phyloP scores from a whole-genome alignment of 2,113 vertebrate species.

The Corythoichthys haematopterus region DNA sequence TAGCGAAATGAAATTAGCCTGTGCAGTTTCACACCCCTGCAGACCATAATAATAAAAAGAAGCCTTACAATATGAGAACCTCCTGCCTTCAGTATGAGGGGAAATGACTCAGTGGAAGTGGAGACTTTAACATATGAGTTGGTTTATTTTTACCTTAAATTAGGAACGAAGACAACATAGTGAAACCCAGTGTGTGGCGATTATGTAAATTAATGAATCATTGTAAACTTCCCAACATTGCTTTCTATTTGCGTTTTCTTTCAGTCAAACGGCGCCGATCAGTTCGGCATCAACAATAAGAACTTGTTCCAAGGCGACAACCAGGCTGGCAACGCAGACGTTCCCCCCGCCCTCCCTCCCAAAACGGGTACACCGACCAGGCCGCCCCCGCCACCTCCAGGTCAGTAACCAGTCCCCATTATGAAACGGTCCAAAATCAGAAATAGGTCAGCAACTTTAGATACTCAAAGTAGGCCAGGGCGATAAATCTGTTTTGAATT shows the following conservation, averaged over 20 bases:
- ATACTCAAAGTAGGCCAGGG: no score
- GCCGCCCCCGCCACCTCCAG: conserved; percentile 91
- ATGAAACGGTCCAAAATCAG: neutral
- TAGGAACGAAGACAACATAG: conserved; percentile 1
- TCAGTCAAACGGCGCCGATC: conserved; percentile 82
- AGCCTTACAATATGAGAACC: neutral
- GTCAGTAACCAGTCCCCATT: conserved; percentile 63
- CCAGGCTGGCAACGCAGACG: conserved; percentile 73
- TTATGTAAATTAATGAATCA: neutral
- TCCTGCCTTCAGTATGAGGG: neutral
- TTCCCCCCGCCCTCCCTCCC: conserved; percentile 91
- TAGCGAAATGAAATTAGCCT: neutral
- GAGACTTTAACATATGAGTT: neutral
- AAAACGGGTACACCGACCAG: conserved; percentile 93
- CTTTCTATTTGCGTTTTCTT: conserved; percentile 6
- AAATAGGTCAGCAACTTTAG: neutral
- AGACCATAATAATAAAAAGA: neutral
- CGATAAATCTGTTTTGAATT: no score
- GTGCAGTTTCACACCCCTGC: neutral
- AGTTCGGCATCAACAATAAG: conserved; percentile 81
- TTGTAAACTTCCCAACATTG: neutral
- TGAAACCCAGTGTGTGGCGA: neutral
- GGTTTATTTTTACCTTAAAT: neutral
- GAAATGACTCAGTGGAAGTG: neutral
- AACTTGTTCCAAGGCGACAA: conserved; percentile 82